Percentiles rank a stretch among this genome's conserved stretches.
phyloP scores from a whole-genome alignment of 1,140 invertebrate genomes.

The Octopus sinensis region DNA sequence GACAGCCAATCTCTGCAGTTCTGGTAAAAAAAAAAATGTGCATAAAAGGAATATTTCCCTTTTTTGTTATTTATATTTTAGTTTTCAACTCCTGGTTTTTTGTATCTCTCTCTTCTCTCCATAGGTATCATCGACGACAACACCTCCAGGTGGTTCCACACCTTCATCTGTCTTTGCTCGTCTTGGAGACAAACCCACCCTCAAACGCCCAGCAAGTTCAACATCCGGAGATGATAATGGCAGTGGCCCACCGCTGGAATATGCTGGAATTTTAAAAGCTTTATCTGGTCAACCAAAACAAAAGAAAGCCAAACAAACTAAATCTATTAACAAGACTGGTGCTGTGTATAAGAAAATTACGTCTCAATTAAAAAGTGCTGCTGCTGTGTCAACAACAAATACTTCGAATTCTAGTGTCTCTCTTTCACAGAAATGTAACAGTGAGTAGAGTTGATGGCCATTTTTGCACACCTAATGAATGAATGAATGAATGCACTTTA shows the following conservation, averaged over 20 bases:
- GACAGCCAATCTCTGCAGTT: too few species aligned
- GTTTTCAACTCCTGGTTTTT: not conserved
- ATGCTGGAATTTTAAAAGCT: constrained; percentile 40
- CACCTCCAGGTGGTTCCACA: not conserved
- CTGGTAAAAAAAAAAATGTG: too few species aligned
- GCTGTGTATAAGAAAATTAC: too few species aligned
- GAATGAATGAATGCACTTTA: too few species aligned
- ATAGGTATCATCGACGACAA: not conserved
- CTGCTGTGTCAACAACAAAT: too few species aligned
- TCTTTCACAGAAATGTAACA: too few species aligned
- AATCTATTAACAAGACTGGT: too few species aligned
- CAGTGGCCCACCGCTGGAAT: constrained; percentile 29
- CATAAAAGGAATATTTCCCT: not conserved
- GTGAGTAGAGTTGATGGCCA: too few species aligned
- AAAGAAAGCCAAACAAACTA: constrained; percentile 29
- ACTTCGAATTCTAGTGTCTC: too few species aligned
- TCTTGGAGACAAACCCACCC: constrained; percentile 42
- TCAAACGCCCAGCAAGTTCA: constrained; percentile 48
- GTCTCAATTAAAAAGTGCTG: too few species aligned
- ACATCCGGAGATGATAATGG: constrained; percentile 24
- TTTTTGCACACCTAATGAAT: too few species aligned
- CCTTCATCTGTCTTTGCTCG: constrained; percentile 41
- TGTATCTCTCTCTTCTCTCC: not conserved
- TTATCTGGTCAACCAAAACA: constrained; percentile 19
- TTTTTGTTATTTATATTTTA: not conserved